Evolutionary conservation across 1,140 invertebrate species (phyloP).

Genomic region (Lanistes nyassanus): DNA sequence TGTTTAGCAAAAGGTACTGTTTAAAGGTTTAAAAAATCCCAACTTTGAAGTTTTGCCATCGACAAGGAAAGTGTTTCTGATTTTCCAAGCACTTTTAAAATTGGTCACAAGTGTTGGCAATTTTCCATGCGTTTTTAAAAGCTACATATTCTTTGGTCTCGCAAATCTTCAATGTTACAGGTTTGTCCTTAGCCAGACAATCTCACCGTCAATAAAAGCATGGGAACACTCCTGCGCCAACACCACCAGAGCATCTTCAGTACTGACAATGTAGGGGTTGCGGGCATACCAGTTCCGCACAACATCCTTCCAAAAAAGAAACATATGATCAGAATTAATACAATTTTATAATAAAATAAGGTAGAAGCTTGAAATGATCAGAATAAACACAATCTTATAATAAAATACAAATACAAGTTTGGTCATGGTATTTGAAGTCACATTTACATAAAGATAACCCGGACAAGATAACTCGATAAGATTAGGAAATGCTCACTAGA

Average conservation of each 20-base stretch:
- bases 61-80: no score
- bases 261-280: slow-evolving; percentile 64
- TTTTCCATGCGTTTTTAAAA: no score
- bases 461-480: background rate
- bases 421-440: background rate
- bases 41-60: no score
- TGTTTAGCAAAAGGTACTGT: no score
- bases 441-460: background rate
- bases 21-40: no score
- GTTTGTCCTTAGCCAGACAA: background rate
- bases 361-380: background rate
- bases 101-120: no score
- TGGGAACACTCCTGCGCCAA: slow-evolving; percentile 60
- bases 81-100: no score
- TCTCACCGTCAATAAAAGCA: slow-evolving; percentile 62
- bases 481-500: background rate
- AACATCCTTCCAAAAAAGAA: slow-evolving; percentile 65
- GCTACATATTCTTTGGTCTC: background rate
- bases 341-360: background rate
- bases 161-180: background rate
- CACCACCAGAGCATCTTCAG: slow-evolving; percentile 61
- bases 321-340: background rate
- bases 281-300: slow-evolving; percentile 71
- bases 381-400: background rate
- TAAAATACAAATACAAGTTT: no score